Evolutionary conservation across 2,113 vertebrate genomes (phyloP).

Genomic region (Dasypus novemcinctus): DNA sequence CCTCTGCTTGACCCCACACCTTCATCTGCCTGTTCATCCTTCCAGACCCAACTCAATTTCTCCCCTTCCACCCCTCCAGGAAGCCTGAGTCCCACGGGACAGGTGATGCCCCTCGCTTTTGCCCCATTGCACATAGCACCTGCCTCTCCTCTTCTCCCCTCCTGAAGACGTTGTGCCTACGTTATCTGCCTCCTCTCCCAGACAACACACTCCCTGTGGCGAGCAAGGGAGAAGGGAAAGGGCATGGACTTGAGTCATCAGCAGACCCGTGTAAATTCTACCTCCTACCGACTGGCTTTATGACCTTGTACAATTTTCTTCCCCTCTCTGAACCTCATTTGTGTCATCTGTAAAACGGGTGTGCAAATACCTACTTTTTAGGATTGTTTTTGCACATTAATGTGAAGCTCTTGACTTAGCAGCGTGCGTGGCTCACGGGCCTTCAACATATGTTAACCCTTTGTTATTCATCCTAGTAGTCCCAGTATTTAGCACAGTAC

Average conservation of each 20-base stretch:
- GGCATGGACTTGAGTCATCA: background rate
- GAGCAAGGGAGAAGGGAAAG: background rate
- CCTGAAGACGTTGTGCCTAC: background rate
- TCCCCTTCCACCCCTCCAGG: background rate
- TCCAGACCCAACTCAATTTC: background rate
- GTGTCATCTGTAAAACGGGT: background rate
- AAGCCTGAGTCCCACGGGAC: background rate
- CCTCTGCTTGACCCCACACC: accelerated
- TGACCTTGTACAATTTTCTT: background rate
- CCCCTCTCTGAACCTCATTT: background rate
- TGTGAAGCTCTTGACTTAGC: background rate
- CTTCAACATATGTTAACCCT: accelerated
- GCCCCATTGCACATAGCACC: background rate
- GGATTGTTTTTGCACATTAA: background rate
- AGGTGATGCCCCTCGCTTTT: background rate
- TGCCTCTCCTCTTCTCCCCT: background rate
- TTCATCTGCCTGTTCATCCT: background rate
- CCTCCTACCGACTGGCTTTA: background rate
- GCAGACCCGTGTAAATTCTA: background rate
- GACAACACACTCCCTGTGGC: background rate
- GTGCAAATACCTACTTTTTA: background rate
- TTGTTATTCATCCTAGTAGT: accelerated
- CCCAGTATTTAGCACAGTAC: background rate
- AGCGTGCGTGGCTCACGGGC: background rate
- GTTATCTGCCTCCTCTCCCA: background rate